A percentile compares a stretch with the other conserved stretches of the same genome.
These are phyloP conservation scores for Cantharis lateralis DNA, from an alignment of 2,888 invertebrate genomes.

Conservation along the genomic window DNA sequence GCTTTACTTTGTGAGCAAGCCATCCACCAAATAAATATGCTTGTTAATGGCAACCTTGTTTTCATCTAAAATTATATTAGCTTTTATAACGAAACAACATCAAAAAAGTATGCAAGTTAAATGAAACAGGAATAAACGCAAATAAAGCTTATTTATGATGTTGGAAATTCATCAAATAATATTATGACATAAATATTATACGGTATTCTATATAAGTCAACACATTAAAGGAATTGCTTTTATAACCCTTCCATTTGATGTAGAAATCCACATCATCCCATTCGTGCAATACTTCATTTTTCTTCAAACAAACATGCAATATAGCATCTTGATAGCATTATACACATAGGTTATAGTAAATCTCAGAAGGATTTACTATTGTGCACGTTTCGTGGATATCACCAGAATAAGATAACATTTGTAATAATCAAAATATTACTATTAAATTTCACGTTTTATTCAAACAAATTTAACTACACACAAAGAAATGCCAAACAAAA, in stretches of 20 bases:
- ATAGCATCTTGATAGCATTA: not conserved
- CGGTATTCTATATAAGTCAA: not conserved
- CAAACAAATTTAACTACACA: not conserved
- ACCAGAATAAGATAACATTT: not conserved
- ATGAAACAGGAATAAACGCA: not conserved
- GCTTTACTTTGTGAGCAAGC: conserved; percentile 43
- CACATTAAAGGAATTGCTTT: not conserved
- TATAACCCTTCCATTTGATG: not conserved
- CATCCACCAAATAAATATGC: conserved; percentile 43
- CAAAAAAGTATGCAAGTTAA: not conserved
- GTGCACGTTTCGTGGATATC: not conserved
- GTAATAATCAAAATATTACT: not conserved
- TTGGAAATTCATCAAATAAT: not conserved
- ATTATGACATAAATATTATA: no score
- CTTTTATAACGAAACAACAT: not conserved
- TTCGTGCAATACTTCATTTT: not conserved
- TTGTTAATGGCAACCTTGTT: conserved; percentile 41
- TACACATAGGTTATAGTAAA: no score
- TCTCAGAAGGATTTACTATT: not conserved
- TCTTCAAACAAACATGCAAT: not conserved
- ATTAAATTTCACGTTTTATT: not conserved
- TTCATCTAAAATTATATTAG: conserved; percentile 48
- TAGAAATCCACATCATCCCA: not conserved
- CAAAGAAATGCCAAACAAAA: not conserved
- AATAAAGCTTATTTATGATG: not conserved